phyloP scores from a whole-genome alignment of 53 echinoderm and acorn worm genomes.

The Holothuria leucospilota region DNA sequence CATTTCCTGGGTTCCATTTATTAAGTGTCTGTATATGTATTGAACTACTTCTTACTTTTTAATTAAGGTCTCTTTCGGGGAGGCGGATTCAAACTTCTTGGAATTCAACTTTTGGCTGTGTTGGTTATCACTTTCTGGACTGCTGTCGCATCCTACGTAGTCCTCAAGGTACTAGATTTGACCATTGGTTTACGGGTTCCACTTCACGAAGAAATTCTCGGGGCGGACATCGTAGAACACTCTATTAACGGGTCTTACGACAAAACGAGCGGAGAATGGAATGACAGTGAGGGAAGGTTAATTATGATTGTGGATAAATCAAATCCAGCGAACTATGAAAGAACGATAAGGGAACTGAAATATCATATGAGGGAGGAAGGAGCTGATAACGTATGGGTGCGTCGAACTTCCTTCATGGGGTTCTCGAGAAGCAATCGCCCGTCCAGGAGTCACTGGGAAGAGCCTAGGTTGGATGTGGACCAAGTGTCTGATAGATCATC shows the following conservation, averaged over 20 bases:
- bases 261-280: slow-evolving; percentile 73
- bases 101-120: slow-evolving; percentile 72
- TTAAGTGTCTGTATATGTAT: neutral
- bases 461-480: neutral
- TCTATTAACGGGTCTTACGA: slow-evolving; percentile 84
- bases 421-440: neutral
- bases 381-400: neutral
- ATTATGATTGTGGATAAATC: slow-evolving; percentile 59
- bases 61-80: slow-evolving; percentile 75
- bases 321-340: slow-evolving; percentile 46
- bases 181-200: slow-evolving; percentile 91
- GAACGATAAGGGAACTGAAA: slow-evolving; percentile 18
- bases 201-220: slow-evolving; percentile 85
- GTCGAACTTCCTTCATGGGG: slow-evolving; percentile 22
- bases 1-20: too few species aligned
- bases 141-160: slow-evolving; percentile 57
- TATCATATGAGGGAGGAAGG: slow-evolving; percentile 36
- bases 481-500: slow-evolving; percentile 18
- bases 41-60: neutral
- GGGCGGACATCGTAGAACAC: slow-evolving; percentile 93
- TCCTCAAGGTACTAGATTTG: slow-evolving; percentile 65
- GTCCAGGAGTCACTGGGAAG: neutral
- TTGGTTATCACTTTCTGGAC: slow-evolving; percentile 77
- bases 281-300: slow-evolving; percentile 60
- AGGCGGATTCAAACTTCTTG: slow-evolving; percentile 77